Conservation (phyloP, 2,888 invertebrate genomes). For the Herminia tarsipennalis region DNA sequence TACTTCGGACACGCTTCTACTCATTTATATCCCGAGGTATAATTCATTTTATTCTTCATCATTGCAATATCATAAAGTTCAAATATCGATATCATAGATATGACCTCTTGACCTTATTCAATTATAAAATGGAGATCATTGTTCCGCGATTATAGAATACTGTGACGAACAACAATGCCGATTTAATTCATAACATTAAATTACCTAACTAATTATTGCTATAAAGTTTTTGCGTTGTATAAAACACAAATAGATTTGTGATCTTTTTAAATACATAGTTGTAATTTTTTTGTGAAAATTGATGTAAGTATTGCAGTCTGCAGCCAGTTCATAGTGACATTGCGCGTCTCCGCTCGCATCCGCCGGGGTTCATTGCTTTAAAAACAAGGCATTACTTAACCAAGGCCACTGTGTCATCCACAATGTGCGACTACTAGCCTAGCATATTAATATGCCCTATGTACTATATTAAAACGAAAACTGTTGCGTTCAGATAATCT, state of each 20-base stretch:
- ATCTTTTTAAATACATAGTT: conserved; percentile 3
- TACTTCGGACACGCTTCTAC: conserved; percentile 17
- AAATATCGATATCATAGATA: conserved; percentile 18
- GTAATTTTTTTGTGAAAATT: conserved; percentile 2
- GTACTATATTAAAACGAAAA: conserved; percentile 59
- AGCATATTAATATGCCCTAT: conserved; percentile 75
- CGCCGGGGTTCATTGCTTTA: conserved; percentile 69
- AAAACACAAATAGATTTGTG: conserved; percentile 8
- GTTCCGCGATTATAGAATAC: conserved; percentile 22
- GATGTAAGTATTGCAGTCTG: conserved; percentile 41
- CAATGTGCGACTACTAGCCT: conserved; percentile 77
- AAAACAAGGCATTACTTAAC: conserved; percentile 72
- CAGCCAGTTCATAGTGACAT: conserved; percentile 31
- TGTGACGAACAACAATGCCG: conserved; percentile 14
- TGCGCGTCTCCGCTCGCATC: conserved; percentile 37
- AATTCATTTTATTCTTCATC: conserved; percentile 13
- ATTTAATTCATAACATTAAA: conserved; percentile 4
- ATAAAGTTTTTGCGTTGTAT: too few species aligned
- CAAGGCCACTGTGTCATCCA: conserved; percentile 79
- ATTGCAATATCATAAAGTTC: conserved; percentile 16
- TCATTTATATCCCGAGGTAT: conserved; percentile 9
- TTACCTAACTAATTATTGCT: conserved; percentile 22
- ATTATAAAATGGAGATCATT: conserved; percentile 34
- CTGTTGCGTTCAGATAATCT: conserved; percentile 59
- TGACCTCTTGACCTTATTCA: conserved; percentile 27